Percentiles rank a stretch among this genome's conserved stretches.
Conservation (phyloP, 2,113 vertebrate species). For the Regulus satrapa region DNA sequence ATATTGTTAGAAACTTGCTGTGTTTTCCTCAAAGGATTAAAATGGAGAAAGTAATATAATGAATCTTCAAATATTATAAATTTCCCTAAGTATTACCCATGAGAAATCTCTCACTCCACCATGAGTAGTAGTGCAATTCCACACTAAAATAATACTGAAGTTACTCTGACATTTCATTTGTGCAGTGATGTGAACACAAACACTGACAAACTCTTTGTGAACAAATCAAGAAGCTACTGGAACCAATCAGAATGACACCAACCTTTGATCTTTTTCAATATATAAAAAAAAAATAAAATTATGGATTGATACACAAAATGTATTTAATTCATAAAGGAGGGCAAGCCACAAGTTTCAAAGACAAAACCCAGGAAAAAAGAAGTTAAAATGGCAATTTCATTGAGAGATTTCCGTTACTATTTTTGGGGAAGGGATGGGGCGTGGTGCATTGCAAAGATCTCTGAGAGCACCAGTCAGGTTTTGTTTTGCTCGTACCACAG, state of each 20-base stretch:
- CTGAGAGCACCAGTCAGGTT: background rate
- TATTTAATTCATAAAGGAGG: background rate
- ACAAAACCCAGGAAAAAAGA: background rate
- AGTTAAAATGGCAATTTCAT: background rate
- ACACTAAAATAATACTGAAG: background rate
- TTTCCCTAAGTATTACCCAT: background rate
- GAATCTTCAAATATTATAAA: background rate
- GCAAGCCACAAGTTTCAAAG: background rate
- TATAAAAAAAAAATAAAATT: background rate
- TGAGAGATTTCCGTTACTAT: background rate
- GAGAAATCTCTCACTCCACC: background rate
- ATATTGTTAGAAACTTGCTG: background rate
- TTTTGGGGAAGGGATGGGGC: background rate
- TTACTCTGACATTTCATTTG: background rate
- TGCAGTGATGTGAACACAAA: background rate
- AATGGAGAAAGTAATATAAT: background rate
- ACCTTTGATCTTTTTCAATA: background rate
- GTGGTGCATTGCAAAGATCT: background rate
- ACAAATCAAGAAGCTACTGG: background rate
- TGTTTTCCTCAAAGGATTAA: background rate
- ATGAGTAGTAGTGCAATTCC: background rate
- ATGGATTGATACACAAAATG: background rate
- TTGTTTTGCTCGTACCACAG: background rate
- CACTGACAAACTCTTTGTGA: fast-evolving
- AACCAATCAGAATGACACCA: background rate